Evolutionary conservation across 2,888 invertebrate genomes (phyloP).

Genomic region (Zygogramma bicolorata): DNA sequence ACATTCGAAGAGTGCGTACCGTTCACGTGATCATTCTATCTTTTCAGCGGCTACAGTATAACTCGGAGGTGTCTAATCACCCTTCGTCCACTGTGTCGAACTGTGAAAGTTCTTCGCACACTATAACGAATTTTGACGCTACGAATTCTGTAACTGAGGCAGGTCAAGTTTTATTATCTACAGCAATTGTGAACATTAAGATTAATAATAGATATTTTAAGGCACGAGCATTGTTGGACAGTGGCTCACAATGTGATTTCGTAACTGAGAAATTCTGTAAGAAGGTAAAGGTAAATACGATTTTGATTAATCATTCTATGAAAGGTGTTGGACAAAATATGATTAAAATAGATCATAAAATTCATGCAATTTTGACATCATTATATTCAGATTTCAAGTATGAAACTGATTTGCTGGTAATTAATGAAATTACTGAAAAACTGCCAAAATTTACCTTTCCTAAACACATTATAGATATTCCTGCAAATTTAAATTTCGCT

Average conservation of each 20-base stretch:
- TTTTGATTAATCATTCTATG: not conserved
- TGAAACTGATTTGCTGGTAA: slow-evolving; percentile 3
- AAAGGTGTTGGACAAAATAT: slow-evolving; percentile 2
- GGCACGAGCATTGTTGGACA: slow-evolving; percentile 8
- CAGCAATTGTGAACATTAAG: slow-evolving; percentile 9
- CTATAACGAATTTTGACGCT: not conserved
- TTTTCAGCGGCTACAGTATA: too few relatives aligned
- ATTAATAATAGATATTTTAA: not conserved
- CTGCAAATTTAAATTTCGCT: slow-evolving; percentile 18
- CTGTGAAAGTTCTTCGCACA: not conserved
- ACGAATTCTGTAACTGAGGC: not conserved
- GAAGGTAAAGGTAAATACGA: slow-evolving; percentile 2
- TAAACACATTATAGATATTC: slow-evolving; percentile 5
- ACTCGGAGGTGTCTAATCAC: not conserved
- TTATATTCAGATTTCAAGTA: not conserved
- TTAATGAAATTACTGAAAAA: slow-evolving; percentile 11
- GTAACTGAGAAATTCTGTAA: slow-evolving; percentile 17
- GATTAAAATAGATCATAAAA: slow-evolving; percentile 3
- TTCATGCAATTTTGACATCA: not conserved
- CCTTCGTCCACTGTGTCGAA: not conserved
- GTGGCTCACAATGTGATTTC: slow-evolving; percentile 14
- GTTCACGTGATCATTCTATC: too few relatives aligned
- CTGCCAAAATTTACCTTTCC: slow-evolving; percentile 6
- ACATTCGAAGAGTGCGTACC: too few relatives aligned
- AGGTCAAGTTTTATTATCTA: slow-evolving; percentile 8